Evolutionary conservation across 2,113 vertebrate species (phyloP), one percentile per base, ranked within the genome.

Genomic region (Myiagra hebetior): DNA sequence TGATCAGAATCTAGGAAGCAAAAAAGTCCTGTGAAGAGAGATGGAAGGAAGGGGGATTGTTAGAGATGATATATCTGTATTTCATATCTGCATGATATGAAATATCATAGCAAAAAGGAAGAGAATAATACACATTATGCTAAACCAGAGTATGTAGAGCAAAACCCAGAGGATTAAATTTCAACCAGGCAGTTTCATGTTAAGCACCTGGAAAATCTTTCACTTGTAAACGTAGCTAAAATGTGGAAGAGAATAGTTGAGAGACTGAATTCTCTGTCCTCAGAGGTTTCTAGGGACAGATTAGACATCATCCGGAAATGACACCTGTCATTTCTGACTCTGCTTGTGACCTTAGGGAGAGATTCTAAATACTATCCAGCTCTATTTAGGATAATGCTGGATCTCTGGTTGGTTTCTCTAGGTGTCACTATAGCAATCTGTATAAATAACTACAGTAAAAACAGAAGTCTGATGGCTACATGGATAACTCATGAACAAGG

Each of bases 391-490:
- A 13, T 69, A 65, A 44, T 41, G 12, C 37, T 91, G 42, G 56
- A 76, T 92, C 68, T 87, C 33, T 67, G 27, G 16, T 13, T 80
- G 60, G 26, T 91, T 95, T 95, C 87, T 89, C 73, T 89, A 95
- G 77, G 60, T 93, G 95, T 96, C 93, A 89, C 77, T 89, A 24
- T 89, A 93, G 70, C 50, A 70, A 74, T 55, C 56, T 55, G 11
- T 70, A 91, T 89, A 78, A 85, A 30, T 11, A 42, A 69, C 50
- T 91, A 42, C 60, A 46, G 27, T 35, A 53, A 85, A 87, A 87
- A 12, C 9, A 73, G n/a, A 60, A 73, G 22, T 37, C 31, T 69
- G 39, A 37, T 50, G 27, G 17, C 31, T 73, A 35, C 23, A 7
- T 20, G 31, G 30, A 44, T 64, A 77, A 74, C 21, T 37, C 44